Base-by-base conservation (phyloP, 2,113 vertebrate genomes). In the Mesoclemmys tuberculata region DNA sequence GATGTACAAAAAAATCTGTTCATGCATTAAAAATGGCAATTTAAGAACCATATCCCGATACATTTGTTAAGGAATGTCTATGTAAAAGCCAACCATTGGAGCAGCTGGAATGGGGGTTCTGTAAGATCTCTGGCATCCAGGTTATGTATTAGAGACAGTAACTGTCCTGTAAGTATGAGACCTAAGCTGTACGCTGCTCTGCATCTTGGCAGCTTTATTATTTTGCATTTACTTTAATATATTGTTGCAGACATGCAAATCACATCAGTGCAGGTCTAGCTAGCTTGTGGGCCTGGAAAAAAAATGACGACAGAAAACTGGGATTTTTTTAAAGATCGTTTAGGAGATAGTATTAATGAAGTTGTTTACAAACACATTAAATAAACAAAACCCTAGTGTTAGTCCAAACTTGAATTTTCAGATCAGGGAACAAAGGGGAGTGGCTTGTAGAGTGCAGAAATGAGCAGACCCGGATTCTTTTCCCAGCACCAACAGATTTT, bases 91-190 rank as follows among this genome's bases (percentile, higher is more conserved):
- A 84, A 4, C 48, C 61, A 29, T 8, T 1, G 38, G 87, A 7
- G 21, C 27, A 41, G 24, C 52, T 11, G 3, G 55, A 71, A 61
- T 0, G 1, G 21, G 55, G 24, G 16, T 9, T 2, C 0, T 31
- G 3, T 81, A 31, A 58, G 54, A 8, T n/a, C 26, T 12, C 13
- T 0, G 1, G 24, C 31, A 82, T 14, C 14, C 14, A 2, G 16
- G 51, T 52, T 49, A 35, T 16, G 8, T 58, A 29, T 48, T 1
- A 5, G 13, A 27, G 6, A n/a, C n/a, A n/a, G n/a, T n/a, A n/a
- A n/a, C n/a, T n/a, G n/a, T n/a, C n/a, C n/a, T n/a, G n/a, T n/a
- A n/a, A n/a, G n/a, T n/a, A n/a, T n/a, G n/a, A n/a, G n/a, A 61
- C 64, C 46, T 52, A 64, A 19, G 5, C 0, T 61, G 5, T 84